These are phyloP conservation scores for Oxygymnocypris stewartii DNA, from an alignment of 2,113 vertebrate genomes.

Conservation along the genomic window DNA sequence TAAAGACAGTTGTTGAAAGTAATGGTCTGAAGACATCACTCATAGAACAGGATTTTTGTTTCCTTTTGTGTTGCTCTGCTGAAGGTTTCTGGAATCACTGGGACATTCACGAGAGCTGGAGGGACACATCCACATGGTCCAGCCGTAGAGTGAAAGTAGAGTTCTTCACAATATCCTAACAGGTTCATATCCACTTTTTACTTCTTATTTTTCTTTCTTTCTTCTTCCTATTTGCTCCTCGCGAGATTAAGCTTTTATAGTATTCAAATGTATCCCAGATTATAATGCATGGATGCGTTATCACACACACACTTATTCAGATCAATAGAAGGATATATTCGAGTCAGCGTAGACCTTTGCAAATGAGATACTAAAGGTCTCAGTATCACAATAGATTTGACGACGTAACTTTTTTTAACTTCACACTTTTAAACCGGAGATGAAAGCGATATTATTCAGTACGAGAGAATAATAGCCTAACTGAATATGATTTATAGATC, in stretches of 20 bases:
- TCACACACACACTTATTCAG: not conserved
- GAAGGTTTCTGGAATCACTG: slow-evolving; percentile 70
- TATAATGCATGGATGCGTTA: not conserved
- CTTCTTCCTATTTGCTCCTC: slow-evolving; percentile 34
- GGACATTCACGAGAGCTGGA: slow-evolving; percentile 74
- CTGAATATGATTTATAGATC: not conserved
- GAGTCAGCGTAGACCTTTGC: not conserved
- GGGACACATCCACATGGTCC: slow-evolving; percentile 81
- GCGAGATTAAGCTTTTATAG: slow-evolving; percentile 23
- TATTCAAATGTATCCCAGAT: not conserved
- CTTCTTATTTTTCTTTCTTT: slow-evolving; percentile 52
- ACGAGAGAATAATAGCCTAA: not conserved
- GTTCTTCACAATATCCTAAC: slow-evolving; percentile 79
- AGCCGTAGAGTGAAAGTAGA: slow-evolving; percentile 81
- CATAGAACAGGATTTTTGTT: slow-evolving; percentile 68
- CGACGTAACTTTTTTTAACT: slow-evolving; percentile 10
- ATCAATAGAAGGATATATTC: not conserved
- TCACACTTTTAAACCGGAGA: slow-evolving; percentile 4
- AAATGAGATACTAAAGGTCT: not conserved
- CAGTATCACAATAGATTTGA: not conserved
- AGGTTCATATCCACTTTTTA: slow-evolving; percentile 74
- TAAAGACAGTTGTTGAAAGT: slow-evolving; percentile 72
- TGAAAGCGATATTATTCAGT: not conserved
- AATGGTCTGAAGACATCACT: slow-evolving; percentile 67
- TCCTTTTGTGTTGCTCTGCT: slow-evolving; percentile 53